These are phyloP conservation scores for Drosophila limbata DNA, from an alignment of 2,888 invertebrate species.

Conservation along the genomic window DNA sequence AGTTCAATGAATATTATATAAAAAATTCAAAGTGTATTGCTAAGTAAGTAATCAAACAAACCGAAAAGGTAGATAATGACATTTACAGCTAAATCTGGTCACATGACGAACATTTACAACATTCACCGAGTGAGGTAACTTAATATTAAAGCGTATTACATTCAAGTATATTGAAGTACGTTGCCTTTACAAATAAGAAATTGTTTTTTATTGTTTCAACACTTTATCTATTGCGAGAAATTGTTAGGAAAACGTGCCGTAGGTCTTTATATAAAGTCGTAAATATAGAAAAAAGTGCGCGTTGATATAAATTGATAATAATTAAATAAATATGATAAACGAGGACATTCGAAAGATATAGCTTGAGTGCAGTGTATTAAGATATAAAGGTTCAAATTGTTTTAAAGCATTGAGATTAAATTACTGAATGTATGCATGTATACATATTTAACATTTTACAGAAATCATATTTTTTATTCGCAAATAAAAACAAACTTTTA, in stretches of 20 bases:
- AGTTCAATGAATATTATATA: slow-evolving; percentile 12
- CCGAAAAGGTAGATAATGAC: not conserved
- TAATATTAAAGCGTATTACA: slow-evolving; percentile 3
- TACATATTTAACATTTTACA: not conserved
- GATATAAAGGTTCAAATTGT: slow-evolving; percentile 1
- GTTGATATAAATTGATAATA: slow-evolving; percentile 14
- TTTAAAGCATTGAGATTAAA: not conserved
- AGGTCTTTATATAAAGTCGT: not conserved
- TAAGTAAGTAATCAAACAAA: not conserved
- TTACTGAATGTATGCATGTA: not conserved
- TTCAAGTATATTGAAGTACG: slow-evolving; percentile 17
- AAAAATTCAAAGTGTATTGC: slow-evolving; percentile 14
- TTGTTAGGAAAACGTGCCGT: slow-evolving; percentile 20
- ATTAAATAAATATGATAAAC: slow-evolving; percentile 9
- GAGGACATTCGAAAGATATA: slow-evolving; percentile 7
- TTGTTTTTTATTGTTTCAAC: slow-evolving; percentile 4
- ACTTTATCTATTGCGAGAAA: slow-evolving; percentile 21
- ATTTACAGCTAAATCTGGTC: slow-evolving; percentile 5
- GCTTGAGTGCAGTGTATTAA: slow-evolving; percentile 5
- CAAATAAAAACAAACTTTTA: slow-evolving; percentile 16
- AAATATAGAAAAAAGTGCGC: slow-evolving; percentile 33
- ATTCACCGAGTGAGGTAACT: slow-evolving; percentile 12
- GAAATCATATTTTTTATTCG: slow-evolving; percentile 7
- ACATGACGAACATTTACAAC: slow-evolving; percentile 14
- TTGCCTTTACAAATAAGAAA: slow-evolving; percentile 10